Base-by-base conservation (phyloP, 2,888 invertebrate genomes). In the Sphaeridia pumilis region DNA sequence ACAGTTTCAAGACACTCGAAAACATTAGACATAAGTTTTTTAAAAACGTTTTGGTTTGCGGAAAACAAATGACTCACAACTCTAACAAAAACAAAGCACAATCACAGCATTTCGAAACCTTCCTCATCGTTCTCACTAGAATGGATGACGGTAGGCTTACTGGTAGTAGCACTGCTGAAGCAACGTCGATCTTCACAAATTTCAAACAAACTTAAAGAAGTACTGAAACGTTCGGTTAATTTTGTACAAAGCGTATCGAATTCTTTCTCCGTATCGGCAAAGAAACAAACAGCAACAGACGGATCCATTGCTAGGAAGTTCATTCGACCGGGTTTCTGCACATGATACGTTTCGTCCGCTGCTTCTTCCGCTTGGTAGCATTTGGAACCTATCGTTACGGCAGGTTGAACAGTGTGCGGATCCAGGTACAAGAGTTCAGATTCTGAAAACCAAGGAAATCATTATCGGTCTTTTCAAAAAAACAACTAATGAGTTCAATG, bases 251-350 rank as follows among this genome's bases (percentile, higher is more conserved):
- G 73, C 52, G 81, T 78, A 65, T 82, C 79, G 69, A 90, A 89
- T 63, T 89, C 88, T 35, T 72, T 74, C 71, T 87, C 84, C 2
- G 84, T 85, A 66, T 81, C 80, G 71, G 93, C 93, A 49, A 58
- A 63, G 49, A 65, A 65, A 46, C 63, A 65, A 52, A 87, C 81
- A 53, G 95, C 94, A 55, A 95, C 81, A 25, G 94, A 94, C 17
- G 95, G 95, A 73, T 95, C 95, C 79, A 95, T 86, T 57, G 83
- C 80, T 28, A 80, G 74, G 64, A 95, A 86, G 65, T 83, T 83
- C 77, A 94, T 85, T 63, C 92, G 77, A 64, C 85, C 84, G n/a
- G 87, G 87, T 71, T 79, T 80, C 74, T 81, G 83, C 71, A 87
- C 85, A 69, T 90, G 90, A 73, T 87, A 90, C 47, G 86, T 82